Evolutionary conservation across 2,888 invertebrate species (phyloP).

Genomic region (Anoplius nigerrimus): DNA sequence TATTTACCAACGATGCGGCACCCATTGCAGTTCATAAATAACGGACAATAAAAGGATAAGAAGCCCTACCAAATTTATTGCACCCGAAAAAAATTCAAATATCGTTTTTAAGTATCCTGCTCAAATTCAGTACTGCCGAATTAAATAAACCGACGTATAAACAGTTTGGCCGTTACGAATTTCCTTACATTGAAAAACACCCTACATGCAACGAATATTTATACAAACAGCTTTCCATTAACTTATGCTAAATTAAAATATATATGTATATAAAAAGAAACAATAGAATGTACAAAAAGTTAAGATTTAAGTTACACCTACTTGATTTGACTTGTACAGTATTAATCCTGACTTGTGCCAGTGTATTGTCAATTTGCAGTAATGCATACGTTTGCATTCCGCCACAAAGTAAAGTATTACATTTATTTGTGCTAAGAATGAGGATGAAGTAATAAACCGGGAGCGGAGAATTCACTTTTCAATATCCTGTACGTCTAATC

Average conservation of each 20-base stretch:
- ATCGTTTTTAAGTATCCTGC: neutral
- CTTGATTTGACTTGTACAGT: constrained; percentile 37
- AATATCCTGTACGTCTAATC: no score
- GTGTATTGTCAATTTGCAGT: constrained; percentile 51
- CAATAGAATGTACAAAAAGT: constrained; percentile 31
- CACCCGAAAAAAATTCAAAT: neutral
- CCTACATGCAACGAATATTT: constrained; percentile 26
- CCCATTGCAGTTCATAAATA: neutral
- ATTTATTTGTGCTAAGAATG: no score
- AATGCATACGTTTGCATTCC: constrained; percentile 18
- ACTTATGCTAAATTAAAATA: constrained; percentile 28
- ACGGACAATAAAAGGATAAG: no score
- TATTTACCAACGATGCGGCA: constrained; percentile 17
- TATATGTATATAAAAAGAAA: constrained; percentile 32
- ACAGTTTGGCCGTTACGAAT: constrained; percentile 13
- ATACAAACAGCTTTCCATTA: constrained; percentile 3
- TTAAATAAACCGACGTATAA: constrained; percentile 21
- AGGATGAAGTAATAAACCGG: no score
- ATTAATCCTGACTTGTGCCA: constrained; percentile 49
- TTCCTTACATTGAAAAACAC: constrained; percentile 38
- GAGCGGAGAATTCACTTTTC: no score
- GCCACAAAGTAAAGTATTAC: constrained; percentile 15
- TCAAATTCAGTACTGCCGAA: constrained; percentile 1
- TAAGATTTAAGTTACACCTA: constrained; percentile 33
- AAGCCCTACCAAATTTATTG: no score